Evolutionary conservation across 92 coral and sea anemone genomes (phyloP).

Genomic region (Paragorgia papillata): DNA sequence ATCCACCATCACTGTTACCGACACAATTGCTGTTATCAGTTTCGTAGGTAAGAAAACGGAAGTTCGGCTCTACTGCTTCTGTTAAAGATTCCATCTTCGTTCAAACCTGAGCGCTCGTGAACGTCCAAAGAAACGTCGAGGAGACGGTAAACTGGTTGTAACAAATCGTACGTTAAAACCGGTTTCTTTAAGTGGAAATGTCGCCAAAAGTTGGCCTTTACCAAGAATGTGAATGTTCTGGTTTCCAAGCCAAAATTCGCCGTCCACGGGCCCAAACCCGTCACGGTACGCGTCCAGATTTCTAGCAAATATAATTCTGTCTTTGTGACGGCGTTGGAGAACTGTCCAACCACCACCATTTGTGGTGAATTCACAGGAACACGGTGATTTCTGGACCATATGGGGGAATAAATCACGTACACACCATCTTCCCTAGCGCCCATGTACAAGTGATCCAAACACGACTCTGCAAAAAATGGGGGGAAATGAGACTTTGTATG

Average conservation of each 20-base stretch:
- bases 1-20: slow-evolving; percentile 4
- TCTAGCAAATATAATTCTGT: background rate
- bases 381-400: slow-evolving; percentile 14
- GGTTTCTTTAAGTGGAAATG: background rate
- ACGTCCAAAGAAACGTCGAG: background rate
- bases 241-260: slow-evolving; percentile 41
- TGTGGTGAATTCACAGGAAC: slow-evolving; percentile 58
- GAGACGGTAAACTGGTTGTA: background rate
- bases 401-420: slow-evolving; percentile 28
- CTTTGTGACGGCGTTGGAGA: slow-evolving; percentile 17
- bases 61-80: background rate
- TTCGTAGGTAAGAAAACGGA: slow-evolving; percentile 1
- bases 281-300: background rate
- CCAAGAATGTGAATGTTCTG: slow-evolving; percentile 15
- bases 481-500: too few species aligned
- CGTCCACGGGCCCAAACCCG: slow-evolving; percentile 26
- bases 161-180: background rate
- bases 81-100: background rate
- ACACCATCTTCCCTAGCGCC: slow-evolving; percentile 41
- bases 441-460: slow-evolving; percentile 33
- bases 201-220: slow-evolving; percentile 14
- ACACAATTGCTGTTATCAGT: background rate
- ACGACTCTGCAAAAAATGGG: slow-evolving; percentile 19
- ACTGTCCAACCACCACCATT: slow-evolving; percentile 76
- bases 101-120: background rate